Evolutionary conservation across 2,113 vertebrate species (phyloP).

Genomic region (Nothocercus nigrocapillus): DNA sequence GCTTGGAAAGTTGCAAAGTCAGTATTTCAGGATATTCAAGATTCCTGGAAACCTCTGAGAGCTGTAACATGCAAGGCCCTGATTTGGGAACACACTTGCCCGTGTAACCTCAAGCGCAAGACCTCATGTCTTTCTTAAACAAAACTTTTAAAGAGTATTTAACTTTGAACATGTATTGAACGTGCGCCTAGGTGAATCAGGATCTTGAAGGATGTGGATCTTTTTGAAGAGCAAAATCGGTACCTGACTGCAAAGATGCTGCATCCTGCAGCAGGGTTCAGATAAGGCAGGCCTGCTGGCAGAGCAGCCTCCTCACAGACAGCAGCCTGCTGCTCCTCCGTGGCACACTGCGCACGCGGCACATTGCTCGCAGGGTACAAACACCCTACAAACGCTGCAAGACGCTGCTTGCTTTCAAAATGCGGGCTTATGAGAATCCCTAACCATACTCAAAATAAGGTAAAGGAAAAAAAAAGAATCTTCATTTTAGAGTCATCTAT

Average conservation of each 20-base stretch:
- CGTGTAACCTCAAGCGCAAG: slow-evolving; percentile 25
- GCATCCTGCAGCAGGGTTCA: neutral
- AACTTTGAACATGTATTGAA: neutral
- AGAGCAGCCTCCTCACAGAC: neutral
- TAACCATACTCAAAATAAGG: neutral
- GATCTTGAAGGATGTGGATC: neutral
- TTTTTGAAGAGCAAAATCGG: neutral
- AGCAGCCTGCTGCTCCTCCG: neutral
- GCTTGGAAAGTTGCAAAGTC: neutral
- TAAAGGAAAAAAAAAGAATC: neutral
- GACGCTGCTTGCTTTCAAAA: neutral
- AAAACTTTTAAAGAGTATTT: neutral
- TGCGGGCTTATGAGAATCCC: neutral
- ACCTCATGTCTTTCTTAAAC: neutral
- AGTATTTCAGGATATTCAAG: slow-evolving; percentile 16
- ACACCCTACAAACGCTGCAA: neutral
- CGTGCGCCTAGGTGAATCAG: neutral
- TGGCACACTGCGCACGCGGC: neutral
- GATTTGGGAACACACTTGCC: neutral
- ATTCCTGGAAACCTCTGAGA: slow-evolving; percentile 36
- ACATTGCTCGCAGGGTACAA: neutral
- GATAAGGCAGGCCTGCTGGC: neutral
- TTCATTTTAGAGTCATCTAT: neutral
- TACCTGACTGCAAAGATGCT: slow-evolving; percentile 22
- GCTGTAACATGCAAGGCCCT: neutral